Conservation (phyloP, 2,113 vertebrate species). For the Acanthisitta chloris region DNA sequence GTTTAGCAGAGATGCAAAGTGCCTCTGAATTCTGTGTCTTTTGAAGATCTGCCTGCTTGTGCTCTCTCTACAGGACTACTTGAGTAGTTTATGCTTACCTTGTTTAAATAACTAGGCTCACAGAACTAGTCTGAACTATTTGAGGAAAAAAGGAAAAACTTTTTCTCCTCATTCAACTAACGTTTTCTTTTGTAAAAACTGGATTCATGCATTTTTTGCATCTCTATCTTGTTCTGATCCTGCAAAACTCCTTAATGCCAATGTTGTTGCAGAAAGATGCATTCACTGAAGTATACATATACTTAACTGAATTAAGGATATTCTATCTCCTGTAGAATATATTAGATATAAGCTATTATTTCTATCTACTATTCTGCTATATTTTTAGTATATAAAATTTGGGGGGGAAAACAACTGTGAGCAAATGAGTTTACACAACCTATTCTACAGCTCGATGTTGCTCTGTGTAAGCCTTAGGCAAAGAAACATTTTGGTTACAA, state of each 20-base stretch:
- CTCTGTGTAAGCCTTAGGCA: neutral
- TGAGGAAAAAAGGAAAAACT: neutral
- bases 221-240: neutral
- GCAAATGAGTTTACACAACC: neutral
- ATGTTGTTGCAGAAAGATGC: neutral
- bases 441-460: neutral
- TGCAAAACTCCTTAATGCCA: neutral
- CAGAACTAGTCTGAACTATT: neutral
- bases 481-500: neutral
- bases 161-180: neutral
- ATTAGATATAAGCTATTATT: too few species aligned
- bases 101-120: neutral
- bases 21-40: neutral
- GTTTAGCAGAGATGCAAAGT: neutral
- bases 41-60: neutral
- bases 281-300: neutral
- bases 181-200: neutral
- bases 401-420: neutral
- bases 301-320: neutral
- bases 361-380: too few species aligned
- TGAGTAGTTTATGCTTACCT: neutral
- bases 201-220: neutral
- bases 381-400: neutral
- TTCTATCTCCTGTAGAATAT: too few species aligned
- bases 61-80: neutral